Evolutionary conservation across 2,113 vertebrate species (phyloP).

Genomic region (Podiceps cristatus): DNA sequence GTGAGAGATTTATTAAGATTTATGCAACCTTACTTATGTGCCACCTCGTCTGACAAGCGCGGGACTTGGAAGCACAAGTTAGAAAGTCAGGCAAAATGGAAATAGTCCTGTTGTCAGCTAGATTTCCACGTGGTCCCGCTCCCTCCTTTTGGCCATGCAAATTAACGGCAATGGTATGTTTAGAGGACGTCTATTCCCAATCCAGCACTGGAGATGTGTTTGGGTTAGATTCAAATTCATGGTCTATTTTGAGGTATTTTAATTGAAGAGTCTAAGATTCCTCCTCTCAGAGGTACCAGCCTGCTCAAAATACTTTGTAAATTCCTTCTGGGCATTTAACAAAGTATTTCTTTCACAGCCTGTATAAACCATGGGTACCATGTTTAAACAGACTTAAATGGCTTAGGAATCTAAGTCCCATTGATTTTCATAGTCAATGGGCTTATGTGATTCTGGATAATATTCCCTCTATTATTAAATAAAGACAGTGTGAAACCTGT

Average conservation of each 20-base stretch:
- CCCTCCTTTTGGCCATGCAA: not conserved
- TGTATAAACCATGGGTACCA: not conserved
- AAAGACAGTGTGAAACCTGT: not conserved
- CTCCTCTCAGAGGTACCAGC: constrained; percentile 26
- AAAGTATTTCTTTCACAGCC: not conserved
- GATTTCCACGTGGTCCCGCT: not conserved
- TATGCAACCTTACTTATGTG: not conserved
- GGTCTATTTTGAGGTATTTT: constrained; percentile 50
- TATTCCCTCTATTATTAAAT: constrained; percentile 30
- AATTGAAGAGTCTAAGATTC: constrained; percentile 37
- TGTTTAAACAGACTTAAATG: constrained; percentile 44
- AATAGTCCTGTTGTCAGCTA: not conserved
- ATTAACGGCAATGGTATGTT: not conserved
- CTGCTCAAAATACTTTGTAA: constrained; percentile 23
- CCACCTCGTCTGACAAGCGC: not conserved
- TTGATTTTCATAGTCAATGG: constrained; percentile 38
- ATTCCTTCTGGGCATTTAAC: constrained; percentile 40
- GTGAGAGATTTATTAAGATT: not conserved
- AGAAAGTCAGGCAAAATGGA: not conserved
- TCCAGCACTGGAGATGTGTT: not conserved
- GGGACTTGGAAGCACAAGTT: not conserved
- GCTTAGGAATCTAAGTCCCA: constrained; percentile 12
- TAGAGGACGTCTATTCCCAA: constrained; percentile 25
- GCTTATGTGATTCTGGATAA: not conserved
- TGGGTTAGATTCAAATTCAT: constrained; percentile 22